These are phyloP conservation scores for Ormyrus rosae DNA, from an alignment of 2,888 invertebrate species.

Conservation along the genomic window DNA sequence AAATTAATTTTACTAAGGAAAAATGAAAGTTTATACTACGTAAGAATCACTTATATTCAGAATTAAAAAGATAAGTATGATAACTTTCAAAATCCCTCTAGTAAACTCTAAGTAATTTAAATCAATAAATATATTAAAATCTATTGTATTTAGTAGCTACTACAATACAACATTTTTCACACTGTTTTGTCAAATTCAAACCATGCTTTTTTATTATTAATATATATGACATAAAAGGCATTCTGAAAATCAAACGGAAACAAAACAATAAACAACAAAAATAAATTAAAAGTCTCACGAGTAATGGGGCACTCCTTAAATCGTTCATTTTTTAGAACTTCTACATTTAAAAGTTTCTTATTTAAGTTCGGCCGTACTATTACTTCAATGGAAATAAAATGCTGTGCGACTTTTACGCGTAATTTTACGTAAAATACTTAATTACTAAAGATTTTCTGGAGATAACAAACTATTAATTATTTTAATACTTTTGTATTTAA, in stretches of 20 bases:
- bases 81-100: slow-evolving; percentile 19
- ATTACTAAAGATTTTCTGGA: too few species aligned
- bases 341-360: too few species aligned
- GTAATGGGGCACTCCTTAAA: not conserved
- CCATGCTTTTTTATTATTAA: slow-evolving; percentile 39
- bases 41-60: too few species aligned
- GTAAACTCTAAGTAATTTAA: not conserved
- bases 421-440: too few species aligned
- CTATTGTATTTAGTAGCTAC: not conserved
- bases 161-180: not conserved
- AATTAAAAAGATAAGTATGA: not conserved
- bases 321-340: too few species aligned
- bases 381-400: too few species aligned
- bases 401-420: too few species aligned
- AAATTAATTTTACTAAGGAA: slow-evolving; percentile 11
- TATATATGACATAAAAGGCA: not conserved
- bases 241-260: slow-evolving; percentile 8
- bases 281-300: slow-evolving; percentile 18
- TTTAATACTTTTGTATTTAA: too few species aligned
- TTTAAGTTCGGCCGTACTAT: too few species aligned
- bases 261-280: not conserved
- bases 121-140: too few species aligned
- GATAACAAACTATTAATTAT: too few species aligned
- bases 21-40: slow-evolving; percentile 7
- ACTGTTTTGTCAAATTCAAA: slow-evolving; percentile 3